Evolutionary conservation across 2,113 vertebrate genomes (phyloP).

Genomic region (Mesocricetus auratus): DNA sequence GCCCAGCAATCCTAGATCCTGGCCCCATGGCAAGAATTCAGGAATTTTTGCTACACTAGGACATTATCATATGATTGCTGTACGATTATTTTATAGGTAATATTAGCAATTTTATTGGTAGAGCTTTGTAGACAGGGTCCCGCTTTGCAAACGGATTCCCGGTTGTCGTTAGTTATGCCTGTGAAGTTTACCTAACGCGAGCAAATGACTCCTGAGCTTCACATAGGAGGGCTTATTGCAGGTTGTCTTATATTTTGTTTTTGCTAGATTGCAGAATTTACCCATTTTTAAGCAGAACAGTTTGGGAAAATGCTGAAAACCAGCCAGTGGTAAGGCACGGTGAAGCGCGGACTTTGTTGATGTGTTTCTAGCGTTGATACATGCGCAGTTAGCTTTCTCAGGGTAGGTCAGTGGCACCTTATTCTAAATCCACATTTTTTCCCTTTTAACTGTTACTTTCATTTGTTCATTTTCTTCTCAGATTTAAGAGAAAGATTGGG

Average conservation of each 20-base stretch:
- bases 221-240: not conserved
- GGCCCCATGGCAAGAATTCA: not conserved
- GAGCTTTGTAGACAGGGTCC: not conserved
- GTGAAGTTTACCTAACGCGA: not conserved
- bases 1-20: not conserved
- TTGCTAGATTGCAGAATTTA: not conserved
- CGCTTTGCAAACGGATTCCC: not conserved
- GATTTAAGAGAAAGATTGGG: slow-evolving; percentile 19
- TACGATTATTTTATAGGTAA: slow-evolving; percentile 30
- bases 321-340: not conserved
- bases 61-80: not conserved
- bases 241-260: not conserved
- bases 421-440: not conserved
- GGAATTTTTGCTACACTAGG: not conserved
- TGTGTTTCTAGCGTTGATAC: not conserved
- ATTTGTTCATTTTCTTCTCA: slow-evolving; percentile 10
- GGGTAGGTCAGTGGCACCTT: not conserved
- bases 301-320: not conserved
- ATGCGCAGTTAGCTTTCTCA: not conserved
- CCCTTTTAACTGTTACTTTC: not conserved
- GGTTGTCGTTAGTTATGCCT: not conserved
- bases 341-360: not conserved
- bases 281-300: slow-evolving; percentile 6
- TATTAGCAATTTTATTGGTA: not conserved
- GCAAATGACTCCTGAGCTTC: not conserved